Percentiles rank a stretch among this genome's conserved stretches.
Evolutionary conservation across 2,888 invertebrate genomes (phyloP).

Genomic region (Pyrocoelia pectoralis): DNA sequence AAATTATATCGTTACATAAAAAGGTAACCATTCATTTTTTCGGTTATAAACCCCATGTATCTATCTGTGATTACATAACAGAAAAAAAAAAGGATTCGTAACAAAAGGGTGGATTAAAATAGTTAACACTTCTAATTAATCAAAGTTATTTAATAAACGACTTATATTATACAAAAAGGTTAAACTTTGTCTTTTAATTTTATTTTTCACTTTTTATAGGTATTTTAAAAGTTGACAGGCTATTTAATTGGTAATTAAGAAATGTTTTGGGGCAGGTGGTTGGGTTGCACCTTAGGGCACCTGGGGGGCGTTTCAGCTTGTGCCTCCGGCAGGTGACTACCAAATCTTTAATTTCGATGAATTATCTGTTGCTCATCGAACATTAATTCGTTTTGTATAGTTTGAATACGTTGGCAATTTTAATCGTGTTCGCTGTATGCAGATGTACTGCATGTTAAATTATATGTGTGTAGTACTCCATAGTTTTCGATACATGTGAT

Average conservation of each 20-base stretch:
- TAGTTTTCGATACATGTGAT: background rate
- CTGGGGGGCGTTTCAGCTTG: constrained; percentile 45
- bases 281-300: constrained; percentile 39
- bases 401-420: constrained; percentile 5
- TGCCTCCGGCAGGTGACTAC: constrained; percentile 44
- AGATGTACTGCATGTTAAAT: background rate
- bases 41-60: background rate
- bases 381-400: constrained; percentile 18
- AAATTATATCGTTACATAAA: background rate
- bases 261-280: constrained; percentile 41
- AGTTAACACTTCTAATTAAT: background rate
- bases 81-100: background rate
- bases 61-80: background rate
- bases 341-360: constrained; percentile 40
- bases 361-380: constrained; percentile 32
- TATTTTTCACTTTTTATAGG: constrained; percentile 25
- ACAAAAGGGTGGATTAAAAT: constrained; percentile 1
- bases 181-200: background rate
- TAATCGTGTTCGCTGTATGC: background rate
- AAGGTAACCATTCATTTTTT: background rate
- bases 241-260: constrained; percentile 45
- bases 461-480: background rate
- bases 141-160: background rate
- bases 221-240: constrained; percentile 43
- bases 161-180: background rate